phyloP scores from a whole-genome alignment of 2,797 vertebrate species.

The Champsocephalus esox region DNA sequence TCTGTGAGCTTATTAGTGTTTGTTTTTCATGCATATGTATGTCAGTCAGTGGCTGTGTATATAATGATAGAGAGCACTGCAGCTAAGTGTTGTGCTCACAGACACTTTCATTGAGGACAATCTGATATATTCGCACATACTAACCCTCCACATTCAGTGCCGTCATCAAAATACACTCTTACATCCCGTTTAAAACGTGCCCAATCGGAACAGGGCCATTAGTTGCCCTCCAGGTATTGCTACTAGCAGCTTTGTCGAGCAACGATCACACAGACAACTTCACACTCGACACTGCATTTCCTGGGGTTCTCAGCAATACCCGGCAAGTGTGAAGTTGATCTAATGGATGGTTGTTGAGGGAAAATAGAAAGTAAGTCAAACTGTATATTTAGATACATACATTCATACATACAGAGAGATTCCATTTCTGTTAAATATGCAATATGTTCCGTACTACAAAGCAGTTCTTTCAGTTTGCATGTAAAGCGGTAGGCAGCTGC shows the following conservation, averaged over 20 bases:
- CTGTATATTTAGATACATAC: too few relatives aligned
- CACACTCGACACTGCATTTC: too few relatives aligned
- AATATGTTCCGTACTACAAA: background rate
- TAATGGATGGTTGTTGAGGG: too few relatives aligned
- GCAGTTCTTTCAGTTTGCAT: slow-evolving; percentile 5
- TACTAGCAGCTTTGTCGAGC: too few relatives aligned
- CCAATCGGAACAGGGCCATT: background rate
- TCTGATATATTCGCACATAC: slow-evolving; percentile 12
- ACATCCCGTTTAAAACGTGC: background rate
- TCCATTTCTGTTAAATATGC: too few relatives aligned
- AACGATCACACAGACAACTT: too few relatives aligned
- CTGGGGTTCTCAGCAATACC: too few relatives aligned
- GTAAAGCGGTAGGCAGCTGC: background rate
- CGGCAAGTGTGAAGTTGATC: too few relatives aligned
- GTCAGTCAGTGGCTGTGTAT: slow-evolving; percentile 1
- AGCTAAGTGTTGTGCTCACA: slow-evolving; percentile 30
- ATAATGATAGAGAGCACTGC: slow-evolving; percentile 20
- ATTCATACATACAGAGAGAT: too few relatives aligned
- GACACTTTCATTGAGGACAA: slow-evolving; percentile 18
- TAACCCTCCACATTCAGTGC: background rate
- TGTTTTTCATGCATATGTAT: slow-evolving; percentile 52
- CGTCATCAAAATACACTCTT: slow-evolving; percentile 4
- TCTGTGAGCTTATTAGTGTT: slow-evolving; percentile 12
- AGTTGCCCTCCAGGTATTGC: too few relatives aligned
- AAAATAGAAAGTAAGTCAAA: too few relatives aligned